Conservation (phyloP, 1,140 invertebrate species). For the Callitettix versicolor region DNA sequence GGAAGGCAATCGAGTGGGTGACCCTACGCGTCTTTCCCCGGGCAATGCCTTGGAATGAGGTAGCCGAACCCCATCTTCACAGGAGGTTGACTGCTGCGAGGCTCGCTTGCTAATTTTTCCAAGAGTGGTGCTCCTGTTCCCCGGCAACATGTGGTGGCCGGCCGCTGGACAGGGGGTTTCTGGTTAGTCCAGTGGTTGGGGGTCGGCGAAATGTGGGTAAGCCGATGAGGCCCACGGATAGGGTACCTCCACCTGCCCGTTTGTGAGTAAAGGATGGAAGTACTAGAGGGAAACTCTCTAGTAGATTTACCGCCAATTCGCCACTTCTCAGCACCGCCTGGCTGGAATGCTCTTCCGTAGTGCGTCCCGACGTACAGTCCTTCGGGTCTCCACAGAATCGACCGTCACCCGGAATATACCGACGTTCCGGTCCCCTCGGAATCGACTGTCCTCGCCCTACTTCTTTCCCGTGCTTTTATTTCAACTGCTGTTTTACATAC, state of each 20-base stretch:
- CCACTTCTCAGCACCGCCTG: too few species aligned
- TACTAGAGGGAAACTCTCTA: too few species aligned
- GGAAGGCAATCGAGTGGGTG: neutral
- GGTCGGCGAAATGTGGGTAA: neutral
- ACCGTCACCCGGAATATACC: too few species aligned
- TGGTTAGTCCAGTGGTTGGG: neutral
- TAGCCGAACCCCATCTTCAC: neutral
- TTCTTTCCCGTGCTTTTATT: too few species aligned
- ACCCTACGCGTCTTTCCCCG: neutral
- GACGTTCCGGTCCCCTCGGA: too few species aligned
- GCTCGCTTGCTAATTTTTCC: neutral
- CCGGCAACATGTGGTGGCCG: neutral
- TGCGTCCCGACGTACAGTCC: too few species aligned
- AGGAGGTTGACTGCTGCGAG: neutral
- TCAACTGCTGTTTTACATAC: too few species aligned
- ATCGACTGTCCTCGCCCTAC: too few species aligned
- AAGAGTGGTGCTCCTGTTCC: neutral
- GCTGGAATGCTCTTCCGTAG: too few species aligned
- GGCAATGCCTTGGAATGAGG: neutral
- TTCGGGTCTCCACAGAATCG: too few species aligned
- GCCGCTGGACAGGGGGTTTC: neutral
- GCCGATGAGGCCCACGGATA: neutral
- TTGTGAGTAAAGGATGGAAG: too few species aligned
- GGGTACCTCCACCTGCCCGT: neutral
- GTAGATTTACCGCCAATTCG: too few species aligned